Evolutionary conservation across 2,113 vertebrate species (phyloP), one percentile per base, ranked within the genome.

Genomic region (Girardinichthys multiradiatus): DNA sequence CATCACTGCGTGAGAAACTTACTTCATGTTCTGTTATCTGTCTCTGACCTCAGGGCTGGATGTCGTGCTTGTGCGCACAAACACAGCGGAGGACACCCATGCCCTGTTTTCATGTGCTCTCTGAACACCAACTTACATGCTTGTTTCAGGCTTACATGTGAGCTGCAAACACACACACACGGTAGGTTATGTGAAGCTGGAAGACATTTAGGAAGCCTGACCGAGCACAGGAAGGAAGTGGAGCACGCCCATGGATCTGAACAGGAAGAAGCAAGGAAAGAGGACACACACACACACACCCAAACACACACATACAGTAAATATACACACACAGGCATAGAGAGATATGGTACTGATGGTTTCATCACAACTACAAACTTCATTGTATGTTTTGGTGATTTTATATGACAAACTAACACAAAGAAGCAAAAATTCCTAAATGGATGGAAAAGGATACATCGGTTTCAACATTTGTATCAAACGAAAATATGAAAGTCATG

Each of bases 161-260:
- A 39, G 33, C 57, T 48, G 64, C 42, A 65, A 24, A 33, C 28
- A 63, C 64, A 57, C 42, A 31, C 4, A 77, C 69, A 68, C 61
- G 74, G 73, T 42, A 35, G 42, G 57, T 74, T 79, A 78, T 57
- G 80, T 58, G 26, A 66, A 64, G 76, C 24, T 86, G 82, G 85
- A 81, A 89, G 83, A 83, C 70, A 67, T 70, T 67, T 61, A 89
- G 88, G 90, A 93, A 93, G 90, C 83, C 83, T 86, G 86, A 84
- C 70, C 62, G 14, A 82, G 76, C 1, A 13, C 68, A 86, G 91
- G 91, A 91, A 91, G 90, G 87, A 89, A 83, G 64, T 57, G 79
- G 86, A 90, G 90, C 90, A 91, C 92, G 88, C 91, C 91, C 87
- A 89, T 91, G 76, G 76, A 86, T 88, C 82, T 83, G 90, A 92